phyloP scores from a whole-genome alignment of 2,113 vertebrate species.

The Turnix velox region DNA sequence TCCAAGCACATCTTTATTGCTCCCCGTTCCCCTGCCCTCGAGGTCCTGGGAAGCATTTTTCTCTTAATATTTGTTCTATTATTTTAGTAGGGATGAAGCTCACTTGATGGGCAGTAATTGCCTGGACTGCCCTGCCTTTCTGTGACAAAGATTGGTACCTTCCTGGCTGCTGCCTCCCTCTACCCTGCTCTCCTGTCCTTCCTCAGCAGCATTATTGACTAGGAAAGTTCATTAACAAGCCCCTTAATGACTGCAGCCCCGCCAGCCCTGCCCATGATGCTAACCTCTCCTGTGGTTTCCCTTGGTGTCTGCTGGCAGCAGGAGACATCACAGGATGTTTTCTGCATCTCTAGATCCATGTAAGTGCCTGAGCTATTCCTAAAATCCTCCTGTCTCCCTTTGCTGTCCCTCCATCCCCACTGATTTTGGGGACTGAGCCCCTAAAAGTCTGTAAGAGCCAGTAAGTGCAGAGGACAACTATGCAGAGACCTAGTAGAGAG shows the following conservation, averaged over 20 bases:
- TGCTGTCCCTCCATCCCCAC: background rate
- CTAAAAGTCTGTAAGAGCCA: background rate
- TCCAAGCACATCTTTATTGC: constrained; percentile 33
- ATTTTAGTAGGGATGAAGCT: constrained; percentile 22
- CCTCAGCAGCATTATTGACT: constrained; percentile 12
- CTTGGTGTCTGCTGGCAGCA: background rate
- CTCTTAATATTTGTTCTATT: constrained; percentile 55
- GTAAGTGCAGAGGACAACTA: background rate
- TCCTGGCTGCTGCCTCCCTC: background rate
- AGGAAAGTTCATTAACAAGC: constrained; percentile 40
- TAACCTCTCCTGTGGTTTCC: background rate
- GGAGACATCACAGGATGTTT: background rate
- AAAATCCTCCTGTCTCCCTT: background rate
- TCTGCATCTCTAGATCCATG: background rate
- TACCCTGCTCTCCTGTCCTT: background rate
- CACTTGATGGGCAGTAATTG: constrained; percentile 51
- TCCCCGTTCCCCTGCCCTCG: constrained; percentile 3
- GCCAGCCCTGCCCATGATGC: background rate
- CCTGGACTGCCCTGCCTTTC: constrained; percentile 19
- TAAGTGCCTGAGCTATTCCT: background rate
- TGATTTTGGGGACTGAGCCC: fast-evolving
- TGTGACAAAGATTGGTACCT: background rate
- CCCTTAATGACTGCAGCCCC: background rate
- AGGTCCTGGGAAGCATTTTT: constrained; percentile 42
- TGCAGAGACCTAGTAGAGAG: background rate